A percentile compares a stretch with the other conserved stretches of the same genome.
Evolutionary conservation across 1,140 invertebrate genomes (phyloP).

Genomic region (Drosophila pandora): DNA sequence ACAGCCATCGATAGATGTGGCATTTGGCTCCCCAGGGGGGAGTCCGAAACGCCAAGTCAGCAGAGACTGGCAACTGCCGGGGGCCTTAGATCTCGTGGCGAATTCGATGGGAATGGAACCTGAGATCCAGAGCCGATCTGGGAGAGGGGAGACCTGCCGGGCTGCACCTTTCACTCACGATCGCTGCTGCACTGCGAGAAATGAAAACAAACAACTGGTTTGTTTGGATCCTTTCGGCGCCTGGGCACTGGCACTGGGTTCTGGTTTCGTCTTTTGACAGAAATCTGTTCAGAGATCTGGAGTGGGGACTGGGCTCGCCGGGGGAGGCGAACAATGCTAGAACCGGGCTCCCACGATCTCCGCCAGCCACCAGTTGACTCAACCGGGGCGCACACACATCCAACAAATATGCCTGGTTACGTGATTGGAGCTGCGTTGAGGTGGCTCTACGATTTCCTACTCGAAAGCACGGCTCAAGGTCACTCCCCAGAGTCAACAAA

Average conservation of each 20-base stretch:
- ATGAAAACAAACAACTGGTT: neutral
- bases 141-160: too few relatives aligned
- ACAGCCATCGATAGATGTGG: neutral
- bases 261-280: neutral
- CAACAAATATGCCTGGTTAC: conserved; percentile 13
- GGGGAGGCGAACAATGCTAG: conserved; percentile 12
- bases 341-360: conserved; percentile 12
- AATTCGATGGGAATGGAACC: conserved; percentile 20
- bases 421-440: conserved; percentile 26
- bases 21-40: too few relatives aligned
- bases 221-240: neutral
- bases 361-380: neutral
- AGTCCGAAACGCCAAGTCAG: too few relatives aligned
- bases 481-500: conserved; percentile 22
- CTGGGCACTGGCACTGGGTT: neutral
- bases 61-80: too few relatives aligned
- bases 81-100: too few relatives aligned
- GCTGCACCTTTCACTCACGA: conserved; percentile 37
- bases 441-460: conserved; percentile 26
- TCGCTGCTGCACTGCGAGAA: conserved; percentile 17
- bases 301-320: conserved; percentile 1
- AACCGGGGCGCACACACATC: neutral
- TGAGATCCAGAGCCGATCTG: neutral
- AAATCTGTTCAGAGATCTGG: neutral
- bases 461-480: conserved; percentile 41